Evolutionary conservation across 2,113 vertebrate genomes (phyloP), one percentile per base, ranked within the genome.

Genomic region (Herpailurus yagouaroundi): DNA sequence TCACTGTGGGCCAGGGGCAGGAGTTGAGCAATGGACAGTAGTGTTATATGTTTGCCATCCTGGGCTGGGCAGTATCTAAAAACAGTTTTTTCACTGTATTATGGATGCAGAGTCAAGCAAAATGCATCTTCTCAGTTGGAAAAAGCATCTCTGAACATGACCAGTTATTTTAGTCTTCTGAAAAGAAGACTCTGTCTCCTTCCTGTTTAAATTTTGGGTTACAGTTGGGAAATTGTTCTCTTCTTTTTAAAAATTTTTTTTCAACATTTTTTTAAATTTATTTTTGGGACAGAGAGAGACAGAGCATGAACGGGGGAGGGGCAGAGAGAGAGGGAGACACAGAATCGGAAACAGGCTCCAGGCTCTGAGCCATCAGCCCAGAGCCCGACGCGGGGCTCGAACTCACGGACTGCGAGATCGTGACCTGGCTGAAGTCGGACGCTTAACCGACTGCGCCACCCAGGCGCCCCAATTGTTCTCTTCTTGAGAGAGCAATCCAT

Each of bases 81-180:
- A 77, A n/a, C 10, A 81, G 0, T 82, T 81, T 1, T 95, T 88
- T 52, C 19, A 36, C 48, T n/a, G 41, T 88, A 74, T 95, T 94
- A 84, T 69, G 2, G 12, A 79, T 57, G 3, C 1, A 73, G 11
- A 11, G 0, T 57, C 60, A 81, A 88, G 81, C 7, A 66, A 63
- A 50, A 71, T 36, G 15, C 6, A n/a, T 91, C 5, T 16, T 79
- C 29, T 97, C 23, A n/a, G 9, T 23, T 41, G 80, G 8, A 21
- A 84, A 71, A 80, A 80, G 60, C 48, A 15, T 31, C 64, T 93
- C 38, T 48, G 4, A 55, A 41, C 19, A 41, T 66, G 57, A 88
- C 81, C 55, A 80, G 10, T 63, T 92, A 91, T 68, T 96, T 85
- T 77, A 52, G 38, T 85, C 36, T 89, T 91, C 60, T 31, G 64